Evolutionary conservation across 2,797 vertebrate genomes (phyloP).

Genomic region (Notolepis coatsorum): DNA sequence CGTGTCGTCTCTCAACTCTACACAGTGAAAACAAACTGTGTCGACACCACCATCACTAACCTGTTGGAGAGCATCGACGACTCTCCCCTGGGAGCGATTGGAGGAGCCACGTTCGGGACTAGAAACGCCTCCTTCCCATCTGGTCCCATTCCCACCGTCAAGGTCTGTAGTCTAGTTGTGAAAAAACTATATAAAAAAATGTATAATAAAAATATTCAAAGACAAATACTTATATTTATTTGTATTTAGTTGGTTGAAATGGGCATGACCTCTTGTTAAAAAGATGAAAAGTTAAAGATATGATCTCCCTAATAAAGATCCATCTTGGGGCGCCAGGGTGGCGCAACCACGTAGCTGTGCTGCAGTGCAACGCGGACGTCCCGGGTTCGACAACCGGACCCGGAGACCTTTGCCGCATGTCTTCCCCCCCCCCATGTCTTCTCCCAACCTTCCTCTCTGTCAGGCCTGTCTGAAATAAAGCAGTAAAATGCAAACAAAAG

Average conservation of each 20-base stretch:
- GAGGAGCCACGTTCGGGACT: constrained; percentile 47
- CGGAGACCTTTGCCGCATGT: no score
- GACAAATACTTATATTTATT: no score
- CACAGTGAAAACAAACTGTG: constrained; percentile 91
- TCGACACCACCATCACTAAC: constrained; percentile 97
- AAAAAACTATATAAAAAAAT: background rate
- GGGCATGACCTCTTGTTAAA: background rate
- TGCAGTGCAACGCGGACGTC: no score
- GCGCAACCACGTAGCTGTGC: no score
- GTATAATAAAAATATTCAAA: background rate
- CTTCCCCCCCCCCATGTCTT: no score
- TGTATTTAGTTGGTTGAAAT: background rate
- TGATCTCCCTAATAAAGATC: no score
- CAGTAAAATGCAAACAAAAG: no score
- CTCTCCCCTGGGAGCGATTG: constrained; percentile 60
- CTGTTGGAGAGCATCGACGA: constrained; percentile 91
- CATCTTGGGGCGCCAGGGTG: no score
- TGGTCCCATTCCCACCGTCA: constrained; percentile 58
- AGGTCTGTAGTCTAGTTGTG: constrained; percentile 58
- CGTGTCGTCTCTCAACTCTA: constrained; percentile 11
- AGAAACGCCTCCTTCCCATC: constrained; percentile 41
- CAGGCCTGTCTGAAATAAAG: no score
- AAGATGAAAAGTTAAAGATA: background rate
- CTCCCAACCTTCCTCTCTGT: no score
- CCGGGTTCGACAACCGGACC: no score